Evolutionary conservation across 2,113 vertebrate species (phyloP).

Genomic region (Periophthalmodon schlosseri): DNA sequence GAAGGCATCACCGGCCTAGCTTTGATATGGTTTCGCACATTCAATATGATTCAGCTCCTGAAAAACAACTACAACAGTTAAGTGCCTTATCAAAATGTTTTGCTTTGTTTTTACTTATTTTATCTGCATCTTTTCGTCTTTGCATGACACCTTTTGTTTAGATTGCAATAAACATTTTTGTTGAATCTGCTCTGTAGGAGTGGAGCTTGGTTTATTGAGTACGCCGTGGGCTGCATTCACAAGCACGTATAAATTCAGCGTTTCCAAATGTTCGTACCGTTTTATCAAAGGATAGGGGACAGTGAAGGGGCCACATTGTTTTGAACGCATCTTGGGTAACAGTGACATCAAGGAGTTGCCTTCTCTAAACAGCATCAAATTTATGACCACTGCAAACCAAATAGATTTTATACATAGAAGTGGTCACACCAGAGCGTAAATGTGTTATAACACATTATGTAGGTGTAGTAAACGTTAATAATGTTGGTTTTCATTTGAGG

Average conservation of each 20-base stretch:
- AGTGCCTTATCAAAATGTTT: too few relatives aligned
- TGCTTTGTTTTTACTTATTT: background rate
- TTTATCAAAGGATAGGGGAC: background rate
- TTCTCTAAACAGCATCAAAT: conserved; percentile 59
- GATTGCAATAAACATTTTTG: background rate
- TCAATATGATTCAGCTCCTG: conserved; percentile 10
- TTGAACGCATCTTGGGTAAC: conserved; percentile 56
- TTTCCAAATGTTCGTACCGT: conserved; percentile 28
- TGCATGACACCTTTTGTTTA: background rate
- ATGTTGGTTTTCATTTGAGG: conserved; percentile 34
- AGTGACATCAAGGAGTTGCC: conserved; percentile 59
- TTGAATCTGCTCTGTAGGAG: conserved; percentile 47
- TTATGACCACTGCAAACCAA: conserved; percentile 46
- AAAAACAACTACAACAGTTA: too few relatives aligned
- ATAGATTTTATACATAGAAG: conserved; percentile 24
- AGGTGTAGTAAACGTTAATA: conserved; percentile 20
- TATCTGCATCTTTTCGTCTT: background rate
- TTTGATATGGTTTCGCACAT: conserved; percentile 14
- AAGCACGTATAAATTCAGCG: conserved; percentile 1
- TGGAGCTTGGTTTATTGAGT: background rate
- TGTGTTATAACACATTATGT: conserved; percentile 26
- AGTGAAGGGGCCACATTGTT: background rate
- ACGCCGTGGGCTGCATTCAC: conserved; percentile 39
- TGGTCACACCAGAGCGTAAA: background rate
- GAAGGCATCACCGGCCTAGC: conserved; percentile 23